These are phyloP conservation scores for Idaea aversata DNA, from an alignment of 2,888 invertebrate species.

Conservation along the genomic window DNA sequence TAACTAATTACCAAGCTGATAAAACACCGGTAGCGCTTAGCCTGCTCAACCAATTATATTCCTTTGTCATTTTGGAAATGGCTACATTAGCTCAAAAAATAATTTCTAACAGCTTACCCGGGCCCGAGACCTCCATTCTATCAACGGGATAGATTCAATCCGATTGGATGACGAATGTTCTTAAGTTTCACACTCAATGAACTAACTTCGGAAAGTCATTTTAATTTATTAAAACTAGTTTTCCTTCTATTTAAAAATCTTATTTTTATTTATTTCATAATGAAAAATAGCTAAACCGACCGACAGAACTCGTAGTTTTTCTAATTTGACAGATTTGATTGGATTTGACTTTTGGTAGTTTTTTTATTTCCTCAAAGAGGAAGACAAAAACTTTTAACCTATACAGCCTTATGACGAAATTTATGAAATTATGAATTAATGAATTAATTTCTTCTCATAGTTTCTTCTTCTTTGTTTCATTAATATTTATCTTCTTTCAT, in stretches of 20 bases:
- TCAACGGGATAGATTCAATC: conserved; percentile 23
- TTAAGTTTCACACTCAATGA: neutral
- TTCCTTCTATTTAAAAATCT: conserved; percentile 1
- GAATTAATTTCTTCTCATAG: too few relatives aligned
- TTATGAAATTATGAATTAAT: too few relatives aligned
- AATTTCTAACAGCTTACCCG: conserved; percentile 47
- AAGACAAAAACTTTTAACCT: neutral
- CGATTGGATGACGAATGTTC: conserved; percentile 43
- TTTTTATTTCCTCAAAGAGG: neutral
- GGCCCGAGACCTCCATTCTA: conserved; percentile 67
- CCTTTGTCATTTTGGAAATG: neutral
- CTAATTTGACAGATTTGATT: neutral
- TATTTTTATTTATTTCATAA: neutral
- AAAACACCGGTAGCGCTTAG: neutral
- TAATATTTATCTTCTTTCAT: too few relatives aligned
- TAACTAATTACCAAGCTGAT: neutral
- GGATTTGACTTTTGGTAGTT: neutral
- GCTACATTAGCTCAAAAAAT: neutral
- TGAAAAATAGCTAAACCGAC: neutral
- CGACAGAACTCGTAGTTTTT: neutral
- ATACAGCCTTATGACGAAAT: neutral
- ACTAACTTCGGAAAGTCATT: neutral
- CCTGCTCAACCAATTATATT: neutral
- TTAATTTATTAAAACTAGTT: conserved; percentile 8
- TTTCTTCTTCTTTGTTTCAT: too few relatives aligned